phyloP scores from a whole-genome alignment of 2,888 invertebrate genomes.

The Volucella bombylans region DNA sequence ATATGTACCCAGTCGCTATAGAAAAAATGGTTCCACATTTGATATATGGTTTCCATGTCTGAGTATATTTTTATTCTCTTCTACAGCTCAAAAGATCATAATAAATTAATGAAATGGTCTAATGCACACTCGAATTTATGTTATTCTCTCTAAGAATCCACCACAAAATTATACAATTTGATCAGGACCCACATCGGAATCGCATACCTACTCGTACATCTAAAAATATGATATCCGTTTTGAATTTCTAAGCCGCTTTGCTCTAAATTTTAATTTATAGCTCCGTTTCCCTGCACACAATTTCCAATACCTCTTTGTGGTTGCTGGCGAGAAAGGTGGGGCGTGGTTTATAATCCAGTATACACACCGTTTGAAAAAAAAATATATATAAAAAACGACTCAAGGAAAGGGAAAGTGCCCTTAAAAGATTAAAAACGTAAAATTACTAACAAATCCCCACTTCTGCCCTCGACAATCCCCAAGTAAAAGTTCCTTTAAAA shows the following conservation, averaged over 20 bases:
- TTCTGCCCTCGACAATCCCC: not conserved
- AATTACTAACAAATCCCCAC: slow-evolving; percentile 66
- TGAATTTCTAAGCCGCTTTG: slow-evolving; percentile 40
- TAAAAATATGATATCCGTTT: slow-evolving; percentile 57
- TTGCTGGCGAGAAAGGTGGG: too few species aligned
- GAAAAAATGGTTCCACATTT: too few species aligned
- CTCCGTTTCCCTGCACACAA: slow-evolving; percentile 15
- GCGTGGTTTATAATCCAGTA: too few species aligned
- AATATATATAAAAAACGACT: slow-evolving; percentile 30
- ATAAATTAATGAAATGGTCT: slow-evolving; percentile 51
- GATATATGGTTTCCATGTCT: too few species aligned
- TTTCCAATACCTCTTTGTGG: slow-evolving; percentile 36
- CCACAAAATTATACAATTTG: not conserved
- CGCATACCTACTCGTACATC: not conserved
- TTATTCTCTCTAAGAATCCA: not conserved
- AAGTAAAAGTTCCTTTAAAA: not conserved
- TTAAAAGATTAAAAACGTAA: slow-evolving; percentile 65
- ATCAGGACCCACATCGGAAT: not conserved
- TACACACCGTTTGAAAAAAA: too few species aligned
- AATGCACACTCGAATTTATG: slow-evolving; percentile 28
- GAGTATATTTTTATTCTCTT: too few species aligned
- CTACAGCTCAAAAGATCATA: slow-evolving; percentile 46
- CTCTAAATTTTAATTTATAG: slow-evolving; percentile 43
- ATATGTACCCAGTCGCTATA: too few species aligned
- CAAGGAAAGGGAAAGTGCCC: slow-evolving; percentile 42